Conservation (phyloP, 2,113 vertebrate genomes). For the Oceanites oceanicus region DNA sequence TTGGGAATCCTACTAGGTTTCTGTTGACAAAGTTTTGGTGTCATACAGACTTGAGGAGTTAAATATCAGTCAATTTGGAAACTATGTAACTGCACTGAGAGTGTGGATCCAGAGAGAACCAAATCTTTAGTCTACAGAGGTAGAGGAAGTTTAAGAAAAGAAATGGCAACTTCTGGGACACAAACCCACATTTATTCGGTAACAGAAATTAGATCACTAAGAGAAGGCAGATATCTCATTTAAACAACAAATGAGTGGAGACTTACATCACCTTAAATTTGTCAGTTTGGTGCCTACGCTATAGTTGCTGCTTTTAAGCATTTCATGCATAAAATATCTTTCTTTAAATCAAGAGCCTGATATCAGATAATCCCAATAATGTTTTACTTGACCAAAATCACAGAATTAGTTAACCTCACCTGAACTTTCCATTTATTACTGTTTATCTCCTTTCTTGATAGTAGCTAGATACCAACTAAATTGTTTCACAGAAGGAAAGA, state of each 20-base stretch:
- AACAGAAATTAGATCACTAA: neutral
- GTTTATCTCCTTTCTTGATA: neutral
- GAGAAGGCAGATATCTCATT: neutral
- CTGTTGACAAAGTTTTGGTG: neutral
- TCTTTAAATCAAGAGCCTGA: neutral
- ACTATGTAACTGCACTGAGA: neutral
- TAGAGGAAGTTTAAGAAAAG: neutral
- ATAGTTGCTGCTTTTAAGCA: neutral
- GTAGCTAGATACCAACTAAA: neutral
- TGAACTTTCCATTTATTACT: neutral
- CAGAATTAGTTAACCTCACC: neutral
- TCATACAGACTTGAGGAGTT: neutral
- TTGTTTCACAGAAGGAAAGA: neutral
- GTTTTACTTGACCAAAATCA: neutral
- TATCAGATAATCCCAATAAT: neutral
- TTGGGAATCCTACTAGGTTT: neutral
- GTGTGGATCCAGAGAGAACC: neutral
- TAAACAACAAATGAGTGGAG: neutral
- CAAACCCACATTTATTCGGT: neutral
- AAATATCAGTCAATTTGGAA: neutral
- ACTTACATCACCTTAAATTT: neutral
- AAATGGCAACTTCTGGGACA: neutral
- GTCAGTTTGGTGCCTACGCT: neutral
- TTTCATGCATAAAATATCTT: neutral
- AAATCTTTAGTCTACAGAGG: neutral